A percentile compares a stretch with the other conserved stretches of the same genome.
Conservation (phyloP, 2,797 vertebrate genomes). For the Syngnathus rostellatus region DNA sequence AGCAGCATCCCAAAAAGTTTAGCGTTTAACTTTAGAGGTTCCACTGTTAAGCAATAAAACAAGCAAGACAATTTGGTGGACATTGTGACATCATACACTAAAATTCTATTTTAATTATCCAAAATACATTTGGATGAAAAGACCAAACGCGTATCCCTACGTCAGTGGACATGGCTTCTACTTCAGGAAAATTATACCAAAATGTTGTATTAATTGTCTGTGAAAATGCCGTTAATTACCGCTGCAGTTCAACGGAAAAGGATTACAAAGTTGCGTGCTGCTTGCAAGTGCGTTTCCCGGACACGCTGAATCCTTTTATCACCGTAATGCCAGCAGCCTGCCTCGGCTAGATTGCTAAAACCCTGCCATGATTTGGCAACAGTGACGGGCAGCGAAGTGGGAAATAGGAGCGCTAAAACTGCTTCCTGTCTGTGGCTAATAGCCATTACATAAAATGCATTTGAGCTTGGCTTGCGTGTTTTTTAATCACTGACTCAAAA, state of each 20-base stretch:
- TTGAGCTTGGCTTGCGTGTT: neutral
- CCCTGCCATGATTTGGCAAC: neutral
- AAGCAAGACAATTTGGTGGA: neutral
- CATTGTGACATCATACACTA: neutral
- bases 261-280: neutral
- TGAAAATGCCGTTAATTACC: neutral
- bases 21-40: too few species aligned
- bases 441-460: neutral
- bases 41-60: neutral
- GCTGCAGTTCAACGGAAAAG: neutral
- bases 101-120: neutral
- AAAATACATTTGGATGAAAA: neutral
- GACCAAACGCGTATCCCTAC: neutral
- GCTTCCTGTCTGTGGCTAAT: conserved; percentile 8
- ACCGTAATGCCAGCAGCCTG: neutral
- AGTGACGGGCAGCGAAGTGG: neutral
- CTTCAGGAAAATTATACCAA: neutral
- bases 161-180: neutral
- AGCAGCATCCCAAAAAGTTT: neutral
- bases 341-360: conserved; percentile 4
- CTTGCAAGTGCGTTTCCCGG: neutral
- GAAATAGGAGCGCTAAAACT: neutral
- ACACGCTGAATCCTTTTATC: conserved; percentile 6
- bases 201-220: neutral
- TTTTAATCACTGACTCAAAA: conserved; percentile 1